These are phyloP conservation scores for Drosophila elegans DNA, from an alignment of 1,140 invertebrate species.

Conservation along the genomic window DNA sequence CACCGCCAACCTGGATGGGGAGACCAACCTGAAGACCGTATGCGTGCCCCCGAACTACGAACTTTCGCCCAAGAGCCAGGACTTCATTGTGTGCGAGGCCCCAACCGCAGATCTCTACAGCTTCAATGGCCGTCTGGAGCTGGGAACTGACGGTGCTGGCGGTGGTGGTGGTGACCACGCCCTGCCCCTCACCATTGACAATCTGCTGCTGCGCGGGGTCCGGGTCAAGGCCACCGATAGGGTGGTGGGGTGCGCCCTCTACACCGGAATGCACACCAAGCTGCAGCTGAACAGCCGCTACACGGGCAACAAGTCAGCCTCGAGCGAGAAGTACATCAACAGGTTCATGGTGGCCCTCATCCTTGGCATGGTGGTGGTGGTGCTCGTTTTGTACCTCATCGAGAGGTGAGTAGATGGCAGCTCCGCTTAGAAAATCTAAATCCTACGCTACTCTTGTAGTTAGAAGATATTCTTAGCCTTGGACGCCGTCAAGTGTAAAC, in stretches of 20 bases:
- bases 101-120: conserved; percentile 90
- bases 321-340: conserved; percentile 92
- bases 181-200: conserved; percentile 88
- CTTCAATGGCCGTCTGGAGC: conserved; percentile 90
- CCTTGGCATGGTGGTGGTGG: conserved; percentile 38
- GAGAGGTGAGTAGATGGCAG: conserved; percentile 17
- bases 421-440: background rate
- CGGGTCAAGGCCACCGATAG: conserved; percentile 91
- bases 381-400: conserved; percentile 30
- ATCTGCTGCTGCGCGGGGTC: conserved; percentile 91
- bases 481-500: too few relatives aligned
- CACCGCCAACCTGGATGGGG: conserved; percentile 99
- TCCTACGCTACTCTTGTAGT: too few relatives aligned
- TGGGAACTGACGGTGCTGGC: conserved; percentile 63
- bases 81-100: conserved; percentile 88
- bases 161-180: background rate
- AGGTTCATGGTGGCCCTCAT: conserved; percentile 87
- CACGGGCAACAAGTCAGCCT: conserved; percentile 91
- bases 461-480: too few relatives aligned
- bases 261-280: conserved; percentile 93
- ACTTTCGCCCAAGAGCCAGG: conserved; percentile 82
- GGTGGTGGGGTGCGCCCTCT: conserved; percentile 92
- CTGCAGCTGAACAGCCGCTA: conserved; percentile 93
- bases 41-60: conserved; percentile 85
- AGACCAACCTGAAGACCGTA: conserved; percentile 98